Evolutionary conservation across 2,888 invertebrate genomes (phyloP).

Genomic region (Pandemis heparana): DNA sequence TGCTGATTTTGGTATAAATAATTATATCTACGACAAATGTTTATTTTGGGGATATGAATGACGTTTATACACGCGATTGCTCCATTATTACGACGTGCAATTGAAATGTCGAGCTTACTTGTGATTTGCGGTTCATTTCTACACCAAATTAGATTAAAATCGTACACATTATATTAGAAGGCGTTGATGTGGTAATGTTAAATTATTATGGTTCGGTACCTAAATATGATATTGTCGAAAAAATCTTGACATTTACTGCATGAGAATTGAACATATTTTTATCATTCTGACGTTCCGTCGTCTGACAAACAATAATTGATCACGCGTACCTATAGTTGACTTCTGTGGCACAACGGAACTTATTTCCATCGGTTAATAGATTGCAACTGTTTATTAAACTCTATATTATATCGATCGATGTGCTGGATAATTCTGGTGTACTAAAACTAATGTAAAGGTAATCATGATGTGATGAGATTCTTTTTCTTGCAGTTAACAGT

Average conservation of each 20-base stretch:
- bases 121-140: constrained; percentile 42
- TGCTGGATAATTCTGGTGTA: too few relatives aligned
- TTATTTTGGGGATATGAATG: constrained; percentile 41
- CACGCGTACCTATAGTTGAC: too few relatives aligned
- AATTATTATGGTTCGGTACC: background rate
- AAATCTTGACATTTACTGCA: background rate
- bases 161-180: constrained; percentile 12
- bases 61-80: constrained; percentile 46
- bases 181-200: constrained; percentile 15
- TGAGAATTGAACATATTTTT: too few relatives aligned
- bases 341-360: too few relatives aligned
- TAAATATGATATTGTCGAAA: background rate
- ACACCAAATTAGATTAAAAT: constrained; percentile 43
- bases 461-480: too few relatives aligned
- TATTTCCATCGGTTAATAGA: too few relatives aligned
- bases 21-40: constrained; percentile 43
- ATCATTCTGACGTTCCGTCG: too few relatives aligned
- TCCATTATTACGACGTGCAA: constrained; percentile 45
- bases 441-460: too few relatives aligned
- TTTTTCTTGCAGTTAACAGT: too few relatives aligned
- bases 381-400: too few relatives aligned
- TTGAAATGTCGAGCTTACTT: constrained; percentile 48
- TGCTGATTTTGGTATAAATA: constrained; percentile 45
- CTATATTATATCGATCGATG: too few relatives aligned
- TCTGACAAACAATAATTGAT: too few relatives aligned